These are phyloP conservation scores for Sebastes diploproa DNA, from an alignment of 2,797 vertebrate species.

Conservation along the genomic window DNA sequence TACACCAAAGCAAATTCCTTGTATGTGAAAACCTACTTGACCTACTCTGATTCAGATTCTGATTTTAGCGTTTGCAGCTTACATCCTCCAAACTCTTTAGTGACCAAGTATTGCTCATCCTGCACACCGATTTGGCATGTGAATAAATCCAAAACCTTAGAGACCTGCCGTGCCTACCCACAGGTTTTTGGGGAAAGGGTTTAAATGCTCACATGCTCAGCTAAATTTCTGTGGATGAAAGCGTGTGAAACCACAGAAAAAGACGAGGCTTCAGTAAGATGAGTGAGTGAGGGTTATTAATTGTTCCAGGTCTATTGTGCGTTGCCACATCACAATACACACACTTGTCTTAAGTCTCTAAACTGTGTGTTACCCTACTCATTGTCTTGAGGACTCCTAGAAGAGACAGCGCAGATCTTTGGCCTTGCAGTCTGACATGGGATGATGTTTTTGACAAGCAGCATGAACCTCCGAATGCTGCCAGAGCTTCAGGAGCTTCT, in stretches of 20 bases:
- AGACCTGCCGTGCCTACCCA: background rate
- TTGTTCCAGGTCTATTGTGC: background rate
- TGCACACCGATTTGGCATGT: background rate
- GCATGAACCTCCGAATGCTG: background rate
- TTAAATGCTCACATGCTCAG: background rate
- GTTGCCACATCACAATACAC: background rate
- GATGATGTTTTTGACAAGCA: conserved; percentile 11
- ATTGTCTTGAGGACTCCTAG: background rate
- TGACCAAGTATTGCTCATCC: background rate
- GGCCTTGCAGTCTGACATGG: background rate
- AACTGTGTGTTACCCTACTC: background rate
- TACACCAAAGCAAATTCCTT: too few species aligned
- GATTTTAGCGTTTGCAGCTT: background rate
- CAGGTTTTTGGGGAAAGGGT: background rate
- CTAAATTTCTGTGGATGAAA: background rate
- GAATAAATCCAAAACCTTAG: background rate
- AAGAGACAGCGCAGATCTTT: background rate
- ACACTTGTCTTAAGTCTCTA: background rate
- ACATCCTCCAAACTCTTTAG: background rate
- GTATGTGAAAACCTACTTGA: too few species aligned
- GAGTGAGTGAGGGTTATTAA: background rate
- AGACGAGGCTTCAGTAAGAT: background rate
- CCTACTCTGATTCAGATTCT: too few species aligned
- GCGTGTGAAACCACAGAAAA: background rate
- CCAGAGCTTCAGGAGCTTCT: conserved; percentile 19